phyloP scores from a whole-genome alignment of 2,113 vertebrate species.

The Hippoglossus stenolepis region DNA sequence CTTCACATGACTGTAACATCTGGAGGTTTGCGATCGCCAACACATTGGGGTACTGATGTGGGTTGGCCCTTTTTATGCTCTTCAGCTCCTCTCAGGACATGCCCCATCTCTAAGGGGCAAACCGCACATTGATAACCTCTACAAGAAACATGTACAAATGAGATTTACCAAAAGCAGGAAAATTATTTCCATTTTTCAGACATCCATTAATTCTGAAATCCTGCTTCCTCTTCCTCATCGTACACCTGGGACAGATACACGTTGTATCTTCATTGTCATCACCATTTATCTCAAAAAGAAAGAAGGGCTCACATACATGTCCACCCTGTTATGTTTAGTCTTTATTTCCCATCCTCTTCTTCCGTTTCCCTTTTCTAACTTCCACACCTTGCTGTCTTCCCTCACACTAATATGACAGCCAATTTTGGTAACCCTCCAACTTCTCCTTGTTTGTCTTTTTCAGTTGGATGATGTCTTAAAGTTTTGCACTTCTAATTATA shows the following conservation, averaged over 20 bases:
- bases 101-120: conserved; percentile 19
- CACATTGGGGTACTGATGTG: conserved; percentile 35
- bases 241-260: conserved; percentile 35
- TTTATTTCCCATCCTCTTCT: conserved; percentile 41
- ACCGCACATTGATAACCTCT: conserved; percentile 22
- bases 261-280: conserved; percentile 20
- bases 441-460: conserved; percentile 53
- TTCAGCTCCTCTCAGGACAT: not conserved
- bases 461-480: conserved; percentile 32
- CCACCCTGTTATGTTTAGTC: conserved; percentile 7
- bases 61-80: not conserved
- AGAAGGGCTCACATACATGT: conserved; percentile 23
- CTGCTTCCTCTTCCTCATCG: conserved; percentile 49
- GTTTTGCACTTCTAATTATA: conserved; percentile 64
- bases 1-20: conserved; percentile 26
- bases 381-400: conserved; percentile 39
- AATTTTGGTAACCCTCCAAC: conserved; percentile 47
- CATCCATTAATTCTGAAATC: conserved; percentile 55
- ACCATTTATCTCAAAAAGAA: conserved; percentile 40
- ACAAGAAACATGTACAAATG: conserved; percentile 24
- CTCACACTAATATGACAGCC: conserved; percentile 62
- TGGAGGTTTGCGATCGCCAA: conserved; percentile 32
- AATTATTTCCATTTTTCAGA: conserved; percentile 57
- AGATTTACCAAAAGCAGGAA: conserved; percentile 48
- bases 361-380: conserved; percentile 51